Conservation (phyloP, 2,888 invertebrate species). For the Sipunculus nudus region DNA sequence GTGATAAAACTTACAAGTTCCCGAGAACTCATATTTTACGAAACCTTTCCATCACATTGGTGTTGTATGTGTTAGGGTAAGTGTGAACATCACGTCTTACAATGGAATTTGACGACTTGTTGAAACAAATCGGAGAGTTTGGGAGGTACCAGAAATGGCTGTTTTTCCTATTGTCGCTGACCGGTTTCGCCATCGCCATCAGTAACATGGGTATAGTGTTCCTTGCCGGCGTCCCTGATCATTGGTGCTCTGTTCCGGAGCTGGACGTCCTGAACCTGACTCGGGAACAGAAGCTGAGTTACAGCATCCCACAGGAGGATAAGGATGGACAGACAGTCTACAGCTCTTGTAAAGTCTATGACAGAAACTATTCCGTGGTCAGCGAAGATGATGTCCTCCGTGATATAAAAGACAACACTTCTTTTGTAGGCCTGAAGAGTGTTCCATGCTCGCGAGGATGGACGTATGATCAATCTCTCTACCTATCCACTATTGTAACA, state of each 20-base stretch:
- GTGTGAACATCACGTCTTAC: too few relatives aligned
- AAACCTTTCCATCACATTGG: too few relatives aligned
- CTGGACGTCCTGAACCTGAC: constrained; percentile 7
- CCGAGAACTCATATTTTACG: too few relatives aligned
- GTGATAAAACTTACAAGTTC: too few relatives aligned
- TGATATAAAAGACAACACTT: not conserved
- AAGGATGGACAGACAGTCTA: constrained; percentile 2
- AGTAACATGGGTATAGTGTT: constrained; percentile 20
- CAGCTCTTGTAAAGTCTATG: constrained; percentile 18
- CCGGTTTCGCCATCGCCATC: not conserved
- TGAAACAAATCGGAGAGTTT: constrained; percentile 22
- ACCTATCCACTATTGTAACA: constrained; percentile 20
- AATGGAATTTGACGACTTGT: constrained; percentile 20
- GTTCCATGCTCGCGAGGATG: constrained; percentile 19
- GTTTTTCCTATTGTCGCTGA: constrained; percentile 7
- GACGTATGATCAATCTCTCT: constrained; percentile 17
- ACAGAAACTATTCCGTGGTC: constrained; percentile 19
- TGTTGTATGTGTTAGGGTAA: too few relatives aligned
- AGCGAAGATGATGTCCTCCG: constrained; percentile 10
- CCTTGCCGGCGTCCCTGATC: constrained; percentile 13
- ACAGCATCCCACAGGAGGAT: constrained; percentile 17
- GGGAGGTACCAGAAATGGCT: constrained; percentile 19
- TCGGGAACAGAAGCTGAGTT: not conserved
- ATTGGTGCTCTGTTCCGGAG: constrained; percentile 11
- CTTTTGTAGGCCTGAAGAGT: not conserved